phyloP scores from a whole-genome alignment of 1,140 invertebrate genomes.

The Microvelia longipes region DNA sequence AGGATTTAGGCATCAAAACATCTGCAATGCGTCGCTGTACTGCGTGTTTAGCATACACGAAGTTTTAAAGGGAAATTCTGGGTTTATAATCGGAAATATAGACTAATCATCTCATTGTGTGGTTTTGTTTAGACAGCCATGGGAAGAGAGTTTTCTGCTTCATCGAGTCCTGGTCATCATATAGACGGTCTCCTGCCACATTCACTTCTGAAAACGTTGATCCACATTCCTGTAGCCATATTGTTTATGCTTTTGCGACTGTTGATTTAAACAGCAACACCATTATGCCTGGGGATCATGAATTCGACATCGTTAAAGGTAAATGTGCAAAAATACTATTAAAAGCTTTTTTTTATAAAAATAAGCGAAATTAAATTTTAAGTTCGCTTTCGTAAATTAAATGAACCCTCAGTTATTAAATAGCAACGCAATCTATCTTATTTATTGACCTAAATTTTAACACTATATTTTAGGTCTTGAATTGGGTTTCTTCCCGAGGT shows the following conservation, averaged over 20 bases:
- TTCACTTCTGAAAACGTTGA: conserved; percentile 50
- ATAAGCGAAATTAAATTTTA: too few relatives aligned
- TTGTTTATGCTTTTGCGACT: conserved; percentile 62
- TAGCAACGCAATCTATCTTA: background rate
- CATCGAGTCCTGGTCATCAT: conserved; percentile 45
- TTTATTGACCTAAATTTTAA: background rate
- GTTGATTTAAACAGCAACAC: conserved; percentile 44
- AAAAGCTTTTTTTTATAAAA: too few relatives aligned
- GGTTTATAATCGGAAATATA: too few relatives aligned
- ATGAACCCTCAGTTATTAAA: background rate
- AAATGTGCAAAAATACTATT: too few relatives aligned
- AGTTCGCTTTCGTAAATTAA: background rate
- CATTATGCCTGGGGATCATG: conserved; percentile 38
- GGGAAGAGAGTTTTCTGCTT: conserved; percentile 38
- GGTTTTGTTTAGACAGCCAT: conserved; percentile 5
- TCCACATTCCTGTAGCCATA: conserved; percentile 55
- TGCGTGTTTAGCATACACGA: too few relatives aligned
- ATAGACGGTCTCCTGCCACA: conserved; percentile 46
- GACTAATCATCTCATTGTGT: too few relatives aligned
- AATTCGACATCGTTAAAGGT: conserved; percentile 39
- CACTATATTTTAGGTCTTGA: too few relatives aligned
- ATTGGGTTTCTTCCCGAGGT: too few relatives aligned
- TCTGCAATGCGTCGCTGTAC: too few relatives aligned
- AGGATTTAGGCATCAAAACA: too few relatives aligned
- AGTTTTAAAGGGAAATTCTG: too few relatives aligned